Base-by-base conservation (phyloP, 1,140 invertebrate genomes). In the Berghia stephanieae region DNA sequence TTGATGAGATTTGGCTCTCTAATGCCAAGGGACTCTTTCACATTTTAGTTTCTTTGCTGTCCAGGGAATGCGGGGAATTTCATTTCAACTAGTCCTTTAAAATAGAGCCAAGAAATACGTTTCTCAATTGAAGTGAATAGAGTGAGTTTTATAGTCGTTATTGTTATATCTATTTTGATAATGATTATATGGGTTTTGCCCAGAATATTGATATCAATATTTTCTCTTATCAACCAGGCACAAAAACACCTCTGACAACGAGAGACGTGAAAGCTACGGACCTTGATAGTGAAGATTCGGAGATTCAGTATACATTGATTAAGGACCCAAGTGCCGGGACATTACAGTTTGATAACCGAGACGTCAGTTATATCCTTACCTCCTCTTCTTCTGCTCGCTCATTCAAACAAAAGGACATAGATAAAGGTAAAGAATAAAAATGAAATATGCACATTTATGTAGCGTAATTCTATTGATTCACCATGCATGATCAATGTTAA, bases 251-350 rank as follows among this genome's bases (percentile, higher is more conserved):
- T 10, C 81, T 86, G 1, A 83, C 69, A 21, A 78, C 78, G 0
- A 38, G 74, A 24, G 81, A 83, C 49, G 77, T 89, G n/a, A 76
- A 73, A 52, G 82, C 86, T 10, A 86, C 86, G 24, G 88, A 89
- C 78, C 72, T 88, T 24, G 88, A 89, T 66, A 87, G 86, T 34
- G 85, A 88, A 46, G 86, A 87, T 71, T 44, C 63, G 2, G 71
- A 81, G 34, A 79, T 89, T 21, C 79, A 77, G 5, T 89, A 84
- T 79, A 87, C 83, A 10, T 63, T 89, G 13, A 85, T 79, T 21
- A 71, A 81, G 27, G 83, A 86, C 60, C 81, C 85, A 21, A 77
- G 78, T 10, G 71, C 80, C 67, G 86, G 87, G 6, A 68, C 49
- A 52, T 71, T 87, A 27, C 67, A 79, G 55, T 76, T 81, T 27